Percentiles rank a stretch among this genome's conserved stretches.
phyloP scores from a whole-genome alignment of 2,113 vertebrate species.

The Hippocampus guttulatus region DNA sequence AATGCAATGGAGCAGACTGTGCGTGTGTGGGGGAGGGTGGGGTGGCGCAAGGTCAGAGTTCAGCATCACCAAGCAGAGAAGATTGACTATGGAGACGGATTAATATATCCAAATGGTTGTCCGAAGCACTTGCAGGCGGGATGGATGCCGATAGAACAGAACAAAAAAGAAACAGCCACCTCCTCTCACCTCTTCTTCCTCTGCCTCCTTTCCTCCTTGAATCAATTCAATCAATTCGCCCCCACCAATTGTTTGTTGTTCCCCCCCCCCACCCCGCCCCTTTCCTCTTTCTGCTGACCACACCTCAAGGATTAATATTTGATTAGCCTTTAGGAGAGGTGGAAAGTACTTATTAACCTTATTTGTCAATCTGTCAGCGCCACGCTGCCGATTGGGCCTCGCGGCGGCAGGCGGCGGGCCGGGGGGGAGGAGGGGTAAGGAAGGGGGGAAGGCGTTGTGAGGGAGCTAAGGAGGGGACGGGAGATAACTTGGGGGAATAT shows the following conservation, averaged over 20 bases:
- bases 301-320: slow-evolving; percentile 98
- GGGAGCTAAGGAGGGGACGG: slow-evolving; percentile 7
- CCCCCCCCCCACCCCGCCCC: slow-evolving; percentile 67
- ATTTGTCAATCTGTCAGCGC: slow-evolving; percentile 91
- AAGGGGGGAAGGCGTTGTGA: slow-evolving; percentile 13
- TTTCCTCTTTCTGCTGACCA: slow-evolving; percentile 87
- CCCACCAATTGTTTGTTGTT: slow-evolving; percentile 87
- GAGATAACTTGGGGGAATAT: slow-evolving; percentile 64
- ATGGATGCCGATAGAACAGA: slow-evolving; percentile 52
- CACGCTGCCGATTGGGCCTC: slow-evolving; percentile 73
- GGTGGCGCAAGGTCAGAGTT: slow-evolving; percentile 1
- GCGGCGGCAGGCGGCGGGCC: slow-evolving; percentile 52
- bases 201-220: slow-evolving; percentile 57
- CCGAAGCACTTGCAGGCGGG: slow-evolving; percentile 39
- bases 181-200: not conserved
- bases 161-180: not conserved
- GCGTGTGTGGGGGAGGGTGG: not conserved
- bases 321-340: slow-evolving; percentile 95
- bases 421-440: slow-evolving; percentile 15
- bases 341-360: slow-evolving; percentile 96
- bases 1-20: not conserved
- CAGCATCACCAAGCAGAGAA: not conserved
- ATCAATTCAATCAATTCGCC: slow-evolving; percentile 89
- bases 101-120: slow-evolving; percentile 65
- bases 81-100: slow-evolving; percentile 39